These are phyloP conservation scores for Pachydiplax longipennis DNA, from an alignment of 2,888 invertebrate species.

Conservation along the genomic window DNA sequence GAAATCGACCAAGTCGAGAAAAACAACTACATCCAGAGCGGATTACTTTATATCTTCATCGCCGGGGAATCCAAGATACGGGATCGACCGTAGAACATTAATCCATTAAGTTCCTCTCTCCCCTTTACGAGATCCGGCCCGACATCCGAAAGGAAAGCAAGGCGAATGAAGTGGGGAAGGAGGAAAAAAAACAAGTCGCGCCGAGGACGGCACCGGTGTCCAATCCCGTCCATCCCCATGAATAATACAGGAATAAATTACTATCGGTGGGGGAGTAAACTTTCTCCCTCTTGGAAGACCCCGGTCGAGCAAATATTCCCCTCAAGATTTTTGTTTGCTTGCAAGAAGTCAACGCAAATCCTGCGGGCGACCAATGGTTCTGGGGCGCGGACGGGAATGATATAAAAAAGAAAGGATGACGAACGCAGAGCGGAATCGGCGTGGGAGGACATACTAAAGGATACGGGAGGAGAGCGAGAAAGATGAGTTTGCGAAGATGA, in stretches of 20 bases:
- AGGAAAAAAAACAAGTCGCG: not conserved
- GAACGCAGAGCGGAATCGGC: not conserved
- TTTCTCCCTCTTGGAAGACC: not conserved
- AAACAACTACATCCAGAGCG: not conserved
- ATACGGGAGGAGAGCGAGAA: not conserved
- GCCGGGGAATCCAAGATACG: not conserved
- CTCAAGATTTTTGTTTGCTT: conserved; percentile 16
- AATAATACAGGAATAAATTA: conserved; percentile 34
- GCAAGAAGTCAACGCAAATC: conserved; percentile 32
- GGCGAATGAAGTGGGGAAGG: not conserved
- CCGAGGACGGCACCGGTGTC: not conserved
- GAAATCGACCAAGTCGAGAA: not conserved
- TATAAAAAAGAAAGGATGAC: not conserved
- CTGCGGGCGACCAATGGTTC: not conserved
- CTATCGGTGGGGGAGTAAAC: conserved; percentile 3
- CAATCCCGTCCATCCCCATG: conserved; percentile 6
- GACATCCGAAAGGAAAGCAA: not conserved
- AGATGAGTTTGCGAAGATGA: not conserved
- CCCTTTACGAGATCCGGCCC: not conserved
- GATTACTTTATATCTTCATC: not conserved
- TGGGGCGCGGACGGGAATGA: not conserved
- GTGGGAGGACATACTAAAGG: not conserved
- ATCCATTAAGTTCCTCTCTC: not conserved
- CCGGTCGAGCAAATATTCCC: conserved; percentile 7
- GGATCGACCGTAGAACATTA: not conserved